These are phyloP conservation scores for Caenorhabditis drosophilae DNA, from an alignment of 2,888 invertebrate genomes.

Conservation along the genomic window DNA sequence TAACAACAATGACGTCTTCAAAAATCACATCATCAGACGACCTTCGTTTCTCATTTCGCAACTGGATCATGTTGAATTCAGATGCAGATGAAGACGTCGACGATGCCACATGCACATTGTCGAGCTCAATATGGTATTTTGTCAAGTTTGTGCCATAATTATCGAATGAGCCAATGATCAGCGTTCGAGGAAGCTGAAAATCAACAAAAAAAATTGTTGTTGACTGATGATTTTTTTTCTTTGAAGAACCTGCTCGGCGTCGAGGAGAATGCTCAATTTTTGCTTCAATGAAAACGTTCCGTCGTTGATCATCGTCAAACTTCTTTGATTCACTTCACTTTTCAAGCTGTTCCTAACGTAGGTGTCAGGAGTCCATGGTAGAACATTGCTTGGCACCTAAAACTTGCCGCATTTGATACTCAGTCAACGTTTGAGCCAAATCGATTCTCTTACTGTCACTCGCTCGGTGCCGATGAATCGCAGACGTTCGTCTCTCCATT, in stretches of 20 bases:
- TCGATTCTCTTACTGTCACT: constrained; percentile 22
- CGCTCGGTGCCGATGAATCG: constrained; percentile 14
- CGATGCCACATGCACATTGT: no score
- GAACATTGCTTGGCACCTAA: constrained; percentile 23
- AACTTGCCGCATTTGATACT: no score
- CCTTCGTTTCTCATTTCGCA: no score
- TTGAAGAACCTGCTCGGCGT: no score
- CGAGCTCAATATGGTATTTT: constrained; percentile 14
- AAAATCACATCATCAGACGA: no score
- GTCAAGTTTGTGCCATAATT: constrained; percentile 24
- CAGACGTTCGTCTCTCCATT: constrained; percentile 31
- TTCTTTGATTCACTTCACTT: constrained; percentile 11
- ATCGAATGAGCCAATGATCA: constrained; percentile 19
- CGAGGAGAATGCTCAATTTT: no score
- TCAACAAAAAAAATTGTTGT: neutral
- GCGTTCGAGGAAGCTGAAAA: constrained; percentile 1
- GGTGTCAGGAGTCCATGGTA: constrained; percentile 30
- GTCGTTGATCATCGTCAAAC: constrained; percentile 20
- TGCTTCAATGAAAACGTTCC: constrained; percentile 17
- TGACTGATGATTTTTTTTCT: no score
- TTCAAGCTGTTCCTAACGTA: constrained; percentile 22
- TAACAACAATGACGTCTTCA: no score
- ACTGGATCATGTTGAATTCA: no score
- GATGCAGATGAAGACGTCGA: no score
- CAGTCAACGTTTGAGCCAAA: no score